Base-by-base conservation (phyloP, 2,888 invertebrate species). In the Callyntrura guangdongensis region DNA sequence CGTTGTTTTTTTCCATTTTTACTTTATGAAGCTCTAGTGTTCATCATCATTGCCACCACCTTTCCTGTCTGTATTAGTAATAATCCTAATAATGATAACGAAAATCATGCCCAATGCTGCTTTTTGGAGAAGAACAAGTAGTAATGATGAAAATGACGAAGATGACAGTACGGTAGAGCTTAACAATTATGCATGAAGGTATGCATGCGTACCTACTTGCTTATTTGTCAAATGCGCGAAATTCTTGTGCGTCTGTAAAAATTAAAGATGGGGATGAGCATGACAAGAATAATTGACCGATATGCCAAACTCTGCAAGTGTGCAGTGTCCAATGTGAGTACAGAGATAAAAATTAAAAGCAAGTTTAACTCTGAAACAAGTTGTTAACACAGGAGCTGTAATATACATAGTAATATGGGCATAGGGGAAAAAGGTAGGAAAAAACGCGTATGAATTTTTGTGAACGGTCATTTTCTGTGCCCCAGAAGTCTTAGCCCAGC, bases 271-370 rank as follows among this genome's bases (percentile, higher is more conserved):
- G 25, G 22, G 77, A 84, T 77, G 47, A 59, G 85, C 89, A 85
- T 89, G 89, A 85, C 85, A 85, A 84, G 89, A 89, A 89, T 89
- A 89, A 89, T 85, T 85, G 79, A 85, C 89, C 84, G 89, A 89
- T 79, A 84, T 85, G 77, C 77, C 85, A 89, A 84, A 45, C 0
- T n/a, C 2, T 59, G 56, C 45, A 77, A 8, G 20, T 74, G 47
- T 45, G 11, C 6, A 36, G 6, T 47, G n/a, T n/a, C 1, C 5
- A 64, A 64, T 69, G 36, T 27, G 17, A 45, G 79, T 56, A 45
- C 53, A 2, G 36, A 56, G 14, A 87, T 69, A 49, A 87, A 79
- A 87, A 87, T 79, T 81, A 81, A 81, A 81, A 87, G 87, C 81
- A 47, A 87, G 77, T 87, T 87, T 67, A 69, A 36, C 56, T 81